Base-by-base conservation (phyloP, 2,888 invertebrate species). In the Drosophila cognata region DNA sequence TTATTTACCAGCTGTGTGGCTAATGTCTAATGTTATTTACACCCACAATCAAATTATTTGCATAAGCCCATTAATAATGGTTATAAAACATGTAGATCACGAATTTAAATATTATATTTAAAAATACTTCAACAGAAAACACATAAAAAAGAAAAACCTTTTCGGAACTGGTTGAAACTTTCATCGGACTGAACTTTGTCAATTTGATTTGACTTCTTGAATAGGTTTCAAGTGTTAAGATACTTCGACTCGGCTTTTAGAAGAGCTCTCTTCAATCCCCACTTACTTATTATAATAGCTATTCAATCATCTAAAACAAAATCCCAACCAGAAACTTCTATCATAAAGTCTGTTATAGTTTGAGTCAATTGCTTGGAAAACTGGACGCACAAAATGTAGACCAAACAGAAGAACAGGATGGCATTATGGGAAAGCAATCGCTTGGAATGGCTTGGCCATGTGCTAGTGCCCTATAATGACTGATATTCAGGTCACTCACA, bases 401-500 rank as follows among this genome's bases (percentile, higher is more conserved):
- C 33, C 13, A 0, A 46, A 53, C 43, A 50, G 18, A 25, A 4
- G 13, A 65, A 41, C 56, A 16, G 25, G 46, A 46, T 25, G 46
- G 51, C 35, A 31, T 52, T 70, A 74, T 74, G 57, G 51, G 21
- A 52, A 52, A 38, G 50, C 62, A 61, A 63, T 74, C 36, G 71
- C 53, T 41, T 36, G 58, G 48, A 52, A 67, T 59, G 60, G 71
- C 25, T 67, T 63, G 53, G 33, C 43, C 60, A 66, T 57, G 71
- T 67, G 29, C 61, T 38, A 38, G 38, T 38, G 67, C 29, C 13
- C 75, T 65, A 79, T 78, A 79, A 75, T 71, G 56, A 55, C 29
- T 41, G 21, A 58, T 80, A 82, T 88, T 71, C 70, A 74, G 84
- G 84, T 84, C 84, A 79, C 83, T 88, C 71, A 79, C 84, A 84